phyloP scores from a whole-genome alignment of 1,140 invertebrate species.

The Yoshiicerus persimilis region DNA sequence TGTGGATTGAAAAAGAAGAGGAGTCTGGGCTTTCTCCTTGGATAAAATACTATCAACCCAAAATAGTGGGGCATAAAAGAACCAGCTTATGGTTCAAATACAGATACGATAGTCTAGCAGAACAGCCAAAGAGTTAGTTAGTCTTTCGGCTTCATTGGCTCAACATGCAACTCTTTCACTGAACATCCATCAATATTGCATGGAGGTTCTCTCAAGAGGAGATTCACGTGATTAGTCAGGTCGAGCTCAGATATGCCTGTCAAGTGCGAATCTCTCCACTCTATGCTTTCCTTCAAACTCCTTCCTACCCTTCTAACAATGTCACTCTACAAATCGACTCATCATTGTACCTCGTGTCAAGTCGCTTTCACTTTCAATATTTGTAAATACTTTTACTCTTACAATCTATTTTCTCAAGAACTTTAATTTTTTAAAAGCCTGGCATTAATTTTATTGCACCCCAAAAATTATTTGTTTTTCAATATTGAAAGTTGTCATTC shows the following conservation, averaged over 20 bases:
- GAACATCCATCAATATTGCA: constrained; percentile 37
- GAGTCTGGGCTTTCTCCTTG: not conserved
- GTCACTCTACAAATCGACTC: not conserved
- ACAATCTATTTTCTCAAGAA: too few species aligned
- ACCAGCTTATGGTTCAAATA: not conserved
- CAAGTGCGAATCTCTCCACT: not conserved
- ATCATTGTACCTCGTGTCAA: not conserved
- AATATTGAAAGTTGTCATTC: too few species aligned
- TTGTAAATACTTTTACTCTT: too few species aligned
- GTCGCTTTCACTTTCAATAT: not conserved
- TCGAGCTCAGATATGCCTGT: not conserved
- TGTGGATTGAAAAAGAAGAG: not conserved
- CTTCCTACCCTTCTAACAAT: not conserved
- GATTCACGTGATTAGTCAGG: constrained; percentile 33
- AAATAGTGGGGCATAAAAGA: not conserved
- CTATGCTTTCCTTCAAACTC: not conserved
- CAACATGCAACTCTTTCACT: not conserved
- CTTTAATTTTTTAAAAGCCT: too few species aligned
- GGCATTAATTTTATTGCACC: too few species aligned
- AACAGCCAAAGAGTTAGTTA: not conserved
- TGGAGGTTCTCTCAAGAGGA: not conserved
- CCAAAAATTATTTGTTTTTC: too few species aligned
- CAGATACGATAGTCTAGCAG: not conserved
- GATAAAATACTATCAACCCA: not conserved
- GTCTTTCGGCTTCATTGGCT: not conserved